Evolutionary conservation across 1,140 invertebrate species (phyloP), one percentile per base, ranked within the genome.

Genomic region (Pseudomyrmex dendroicus): DNA sequence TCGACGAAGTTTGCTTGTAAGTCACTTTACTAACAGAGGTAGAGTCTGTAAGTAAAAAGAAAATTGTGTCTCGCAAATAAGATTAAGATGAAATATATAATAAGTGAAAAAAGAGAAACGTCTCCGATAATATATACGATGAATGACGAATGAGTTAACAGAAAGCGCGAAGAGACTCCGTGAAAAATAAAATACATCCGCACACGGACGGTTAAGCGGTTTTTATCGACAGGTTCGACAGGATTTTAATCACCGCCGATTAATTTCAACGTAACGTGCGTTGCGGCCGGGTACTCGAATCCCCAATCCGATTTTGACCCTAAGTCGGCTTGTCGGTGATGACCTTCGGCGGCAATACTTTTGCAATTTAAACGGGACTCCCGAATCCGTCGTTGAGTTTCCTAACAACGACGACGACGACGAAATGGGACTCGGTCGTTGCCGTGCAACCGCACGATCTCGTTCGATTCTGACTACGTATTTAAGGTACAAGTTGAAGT

Each of bases 331-430:
- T 22, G 73, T 48, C 68, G 59, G 5, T 50, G 76, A 80, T 80
- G 76, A 72, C 66, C 66, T 80, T 59, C 66, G 66, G 76, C 22
- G 54, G 54, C 66, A 80, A 80, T 80, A 80, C 70, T 80, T 80
- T 70, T 54, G 72, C 76, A 22, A 80, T 80, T 80, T 80, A 80
- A 80, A 72, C 66, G 46, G 66, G 15, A n/a, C 61, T 54, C 35
- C 15, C 64, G 52, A 59, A 78, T 78, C 70, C 48, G 20, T 56
- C 44, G 22, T 59, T 5, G 70, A 74, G 70, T 63, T 82, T 74
- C 70, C 78, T 63, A 82, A 82, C 35, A 7, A 7, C 35, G 35
- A 35, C 35, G 25, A 35, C 25, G 35, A 35, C 35, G 35, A 35
- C 35, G 35, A 44, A 35, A 74, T 25, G 61, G 57, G 73, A 82